A percentile compares a stretch with the other conserved stretches of the same genome.
Conservation (phyloP, 2,113 vertebrate genomes). For the Siniperca knerii region DNA sequence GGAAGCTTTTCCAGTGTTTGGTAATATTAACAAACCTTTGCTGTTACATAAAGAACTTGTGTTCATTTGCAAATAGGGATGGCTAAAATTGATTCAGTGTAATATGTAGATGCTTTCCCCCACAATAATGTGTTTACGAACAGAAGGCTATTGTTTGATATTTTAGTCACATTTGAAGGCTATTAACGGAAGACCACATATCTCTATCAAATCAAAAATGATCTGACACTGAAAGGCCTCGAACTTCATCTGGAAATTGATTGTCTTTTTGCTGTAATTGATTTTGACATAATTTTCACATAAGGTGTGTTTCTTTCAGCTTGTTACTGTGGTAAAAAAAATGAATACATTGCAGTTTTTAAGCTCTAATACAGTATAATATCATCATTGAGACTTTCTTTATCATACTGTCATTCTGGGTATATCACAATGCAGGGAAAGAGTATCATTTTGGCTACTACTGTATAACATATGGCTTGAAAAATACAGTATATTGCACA, state of each 20-base stretch:
- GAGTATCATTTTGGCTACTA: neutral
- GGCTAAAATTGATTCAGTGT: conserved; percentile 25
- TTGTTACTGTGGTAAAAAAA: neutral
- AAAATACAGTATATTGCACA: neutral
- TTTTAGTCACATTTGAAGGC: conserved; percentile 34
- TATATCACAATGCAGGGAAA: neutral
- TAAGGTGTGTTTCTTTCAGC: neutral
- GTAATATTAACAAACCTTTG: neutral
- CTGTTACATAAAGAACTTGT: neutral
- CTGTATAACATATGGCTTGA: neutral
- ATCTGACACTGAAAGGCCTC: conserved; percentile 1
- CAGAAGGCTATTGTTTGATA: conserved; percentile 16
- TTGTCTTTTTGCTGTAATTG: conserved; percentile 27
- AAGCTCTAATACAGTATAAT: neutral
- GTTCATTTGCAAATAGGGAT: conserved; percentile 19
- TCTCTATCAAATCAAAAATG: conserved; percentile 23
- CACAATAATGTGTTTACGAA: conserved; percentile 36
- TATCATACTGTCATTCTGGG: neutral
- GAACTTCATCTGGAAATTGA: conserved; percentile 8
- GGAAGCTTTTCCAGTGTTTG: neutral
- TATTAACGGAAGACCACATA: conserved; percentile 32
- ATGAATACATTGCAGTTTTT: neutral
- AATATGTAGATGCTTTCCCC: conserved; percentile 4
- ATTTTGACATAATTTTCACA: conserved; percentile 13
- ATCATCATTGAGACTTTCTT: neutral